phyloP scores from a whole-genome alignment of 2,888 invertebrate species.

The Acanthococcus lagerstroemiae region DNA sequence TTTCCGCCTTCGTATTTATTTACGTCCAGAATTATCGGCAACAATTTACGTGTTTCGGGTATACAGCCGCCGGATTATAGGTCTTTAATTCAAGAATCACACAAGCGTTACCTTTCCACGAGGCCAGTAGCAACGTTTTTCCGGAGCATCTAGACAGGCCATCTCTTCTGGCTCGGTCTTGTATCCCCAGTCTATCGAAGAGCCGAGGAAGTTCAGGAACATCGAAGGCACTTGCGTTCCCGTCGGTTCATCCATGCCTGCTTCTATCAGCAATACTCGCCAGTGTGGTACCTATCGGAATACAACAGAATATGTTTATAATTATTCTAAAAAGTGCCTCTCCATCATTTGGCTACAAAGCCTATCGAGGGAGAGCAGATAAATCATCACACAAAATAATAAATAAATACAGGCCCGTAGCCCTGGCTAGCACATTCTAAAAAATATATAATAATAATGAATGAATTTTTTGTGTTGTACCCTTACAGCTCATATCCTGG shows the following conservation, averaged over 20 bases:
- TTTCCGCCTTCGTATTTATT: neutral
- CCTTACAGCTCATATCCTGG: no score
- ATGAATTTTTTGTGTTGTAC: no score
- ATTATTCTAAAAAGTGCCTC: no score
- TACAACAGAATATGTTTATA: no score
- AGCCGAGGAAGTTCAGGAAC: conserved; percentile 76
- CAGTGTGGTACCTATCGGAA: conserved; percentile 57
- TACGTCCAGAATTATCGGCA: neutral
- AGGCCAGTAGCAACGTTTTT: conserved; percentile 69
- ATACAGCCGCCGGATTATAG: no score
- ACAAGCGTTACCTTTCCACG: conserved; percentile 58
- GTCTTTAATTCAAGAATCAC: neutral
- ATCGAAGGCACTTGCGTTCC: conserved; percentile 82
- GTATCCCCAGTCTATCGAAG: conserved; percentile 80
- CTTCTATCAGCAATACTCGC: conserved; percentile 62
- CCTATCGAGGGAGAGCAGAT: no score
- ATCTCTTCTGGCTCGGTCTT: conserved; percentile 70
- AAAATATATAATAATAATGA: no score
- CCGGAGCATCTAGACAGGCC: conserved; percentile 63
- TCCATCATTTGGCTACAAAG: no score
- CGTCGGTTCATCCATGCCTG: conserved; percentile 75
- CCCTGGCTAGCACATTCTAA: no score
- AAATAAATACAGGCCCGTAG: no score
- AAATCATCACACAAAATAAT: no score
- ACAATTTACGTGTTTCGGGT: neutral